Base-by-base conservation (phyloP, 2,113 vertebrate genomes). In the Donacobius atricapilla region DNA sequence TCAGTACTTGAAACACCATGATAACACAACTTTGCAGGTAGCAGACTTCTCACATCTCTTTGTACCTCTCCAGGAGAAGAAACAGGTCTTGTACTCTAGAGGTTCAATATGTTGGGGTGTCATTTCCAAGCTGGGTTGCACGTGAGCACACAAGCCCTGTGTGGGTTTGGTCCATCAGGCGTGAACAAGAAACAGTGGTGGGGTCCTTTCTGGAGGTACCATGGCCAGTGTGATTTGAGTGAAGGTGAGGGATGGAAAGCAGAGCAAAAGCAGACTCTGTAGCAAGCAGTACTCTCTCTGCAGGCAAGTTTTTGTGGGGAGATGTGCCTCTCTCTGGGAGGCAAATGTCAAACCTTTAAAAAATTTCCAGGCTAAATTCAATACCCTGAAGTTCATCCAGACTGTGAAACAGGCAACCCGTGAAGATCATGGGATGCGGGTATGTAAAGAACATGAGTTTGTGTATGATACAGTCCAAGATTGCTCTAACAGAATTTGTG, bases 131-230 rank as follows among this genome's bases (percentile, higher is more conserved):
- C 33, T 53, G 73, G 15, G 40, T 60, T 60, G 54, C 48, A 4
- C 0, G 0, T 71, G 50, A 40, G 11, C 15, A 16, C 9, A 4
- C 9, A 63, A 33, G 10, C 16, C 3, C 54, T 48, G 45, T 25
- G 35, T 65, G 40, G 19, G 15, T 79, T 44, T 83, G 54, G 27
- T 77, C 82, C 33, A 9, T 71, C 20, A 6, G 33, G 25, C 0
- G 0, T 50, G 42, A 50, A 76, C 22, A 21, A 45, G 61, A 54
- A 28, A 57, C 1, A 4, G 10, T 48, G 39, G 15, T 14, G 3
- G 51, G 19, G 2, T 42, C 37, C 33, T 35, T 72, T 61, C 7
- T 33, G 39, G 23, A 72, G 28, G 8, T 53, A 18, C 63, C 7
- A 0, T 35, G 35, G 16, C 53, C n/a, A 24, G 4, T 65, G 20